Evolutionary conservation across 2,113 vertebrate species (phyloP), one percentile per base, ranked within the genome.

Genomic region (Barnardius zonarius): DNA sequence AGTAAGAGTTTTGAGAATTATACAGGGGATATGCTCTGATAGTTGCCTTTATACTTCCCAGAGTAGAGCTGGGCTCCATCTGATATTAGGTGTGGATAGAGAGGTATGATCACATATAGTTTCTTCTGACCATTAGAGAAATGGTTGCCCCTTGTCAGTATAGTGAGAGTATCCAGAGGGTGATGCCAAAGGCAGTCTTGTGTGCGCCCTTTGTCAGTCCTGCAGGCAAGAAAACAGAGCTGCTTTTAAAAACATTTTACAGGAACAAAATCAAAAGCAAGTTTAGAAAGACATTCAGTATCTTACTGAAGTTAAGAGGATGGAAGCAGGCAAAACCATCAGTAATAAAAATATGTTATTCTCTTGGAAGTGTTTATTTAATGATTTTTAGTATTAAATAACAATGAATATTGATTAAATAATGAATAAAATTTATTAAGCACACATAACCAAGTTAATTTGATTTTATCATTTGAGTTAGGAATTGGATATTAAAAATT

Each of bases 391-490:
- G 28, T 85, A 77, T 90, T 83, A 86, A 85, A n/a, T 59, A 83
- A n/a, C n/a, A 88, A 76, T 83, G 5, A 84, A 72, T 95, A 94
- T 94, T 93, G 95, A 96, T 94, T 95, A 94, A 73, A 70, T 84
- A 73, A 86, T 64, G 46, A 83, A 77, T 88, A 72, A 25, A 79
- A 90, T 88, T 87, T 85, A 95, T 88, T 91, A 82, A 83, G 75
- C 27, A 73, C 62, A 79, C 6, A 66, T 10, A 49, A 35, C 70
- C 2, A 6, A 91, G 61, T 63, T 94, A 94, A 97, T 96, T 95
- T 81, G 37, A 70, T 94, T 96, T 81, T 69, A 88, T 95, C 95
- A 96, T 94, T 95, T 96, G 62, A 93, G 72, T 74, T 80, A 91
- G 43, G 87, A 91, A 76, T 70, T 93, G 61, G 67, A 80, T 91